A percentile compares a stretch with the other conserved stretches of the same genome.
phyloP scores from a whole-genome alignment of 2,113 vertebrate genomes.

The Patagioenas fasciata region DNA sequence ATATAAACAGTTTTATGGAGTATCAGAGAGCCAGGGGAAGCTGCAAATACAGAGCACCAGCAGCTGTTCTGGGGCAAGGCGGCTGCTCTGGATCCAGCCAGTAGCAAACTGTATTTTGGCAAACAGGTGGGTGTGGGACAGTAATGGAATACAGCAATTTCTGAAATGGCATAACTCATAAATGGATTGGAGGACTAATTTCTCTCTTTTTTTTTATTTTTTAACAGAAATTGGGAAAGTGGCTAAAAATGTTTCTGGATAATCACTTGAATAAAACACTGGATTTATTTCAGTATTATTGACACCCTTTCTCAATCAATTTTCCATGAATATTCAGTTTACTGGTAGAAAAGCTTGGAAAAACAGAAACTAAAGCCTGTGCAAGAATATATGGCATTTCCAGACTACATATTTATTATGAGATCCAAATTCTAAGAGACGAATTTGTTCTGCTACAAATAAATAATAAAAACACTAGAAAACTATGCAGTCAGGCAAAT shows the following conservation, averaged over 20 bases:
- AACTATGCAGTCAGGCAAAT: background rate
- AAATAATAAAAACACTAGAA: background rate
- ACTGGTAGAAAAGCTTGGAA: background rate
- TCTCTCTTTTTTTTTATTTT: background rate
- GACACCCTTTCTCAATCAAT: background rate
- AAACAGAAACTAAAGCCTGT: background rate
- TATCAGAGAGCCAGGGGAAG: slow-evolving; percentile 44
- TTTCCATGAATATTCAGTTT: slow-evolving; percentile 23
- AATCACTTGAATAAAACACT: background rate
- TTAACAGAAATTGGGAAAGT: background rate
- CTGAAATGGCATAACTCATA: slow-evolving; percentile 34
- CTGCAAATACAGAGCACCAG: background rate
- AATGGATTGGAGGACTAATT: background rate
- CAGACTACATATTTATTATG: background rate
- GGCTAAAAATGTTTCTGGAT: background rate
- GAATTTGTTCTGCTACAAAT: background rate
- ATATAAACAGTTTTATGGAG: slow-evolving; percentile 60
- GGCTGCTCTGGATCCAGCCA: background rate
- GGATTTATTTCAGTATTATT: background rate
- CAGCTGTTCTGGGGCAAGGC: slow-evolving; percentile 40
- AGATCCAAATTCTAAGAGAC: background rate
- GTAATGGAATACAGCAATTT: slow-evolving; percentile 15
- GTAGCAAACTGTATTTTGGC: background rate
- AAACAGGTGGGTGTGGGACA: background rate
- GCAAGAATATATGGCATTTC: background rate